Percentiles rank a stretch among this genome's conserved stretches.
phyloP scores from a whole-genome alignment of 2,888 invertebrate genomes.

The Polymixis lichenea region DNA sequence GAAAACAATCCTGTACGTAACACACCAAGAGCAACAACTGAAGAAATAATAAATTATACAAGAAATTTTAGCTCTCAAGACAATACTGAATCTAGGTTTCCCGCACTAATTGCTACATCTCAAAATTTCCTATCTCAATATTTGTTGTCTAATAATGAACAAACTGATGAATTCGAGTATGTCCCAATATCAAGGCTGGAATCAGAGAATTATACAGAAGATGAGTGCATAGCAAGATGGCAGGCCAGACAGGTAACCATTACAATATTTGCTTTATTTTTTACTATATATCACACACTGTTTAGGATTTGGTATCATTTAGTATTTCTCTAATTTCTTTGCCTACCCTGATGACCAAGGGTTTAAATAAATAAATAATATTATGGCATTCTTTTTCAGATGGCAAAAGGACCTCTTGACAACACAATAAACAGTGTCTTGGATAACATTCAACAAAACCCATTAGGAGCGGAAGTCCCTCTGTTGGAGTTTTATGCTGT shows the following conservation, averaged over 20 bases:
- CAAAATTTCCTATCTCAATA: slow-evolving; percentile 8
- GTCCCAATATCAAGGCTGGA: slow-evolving; percentile 75
- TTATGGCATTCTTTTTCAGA: slow-evolving; percentile 79
- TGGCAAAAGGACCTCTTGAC: slow-evolving; percentile 92
- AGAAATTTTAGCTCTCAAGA: slow-evolving; percentile 70
- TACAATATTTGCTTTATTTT: background rate
- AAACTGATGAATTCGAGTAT: slow-evolving; percentile 62
- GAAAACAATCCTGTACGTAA: slow-evolving; percentile 66
- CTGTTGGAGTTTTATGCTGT: slow-evolving; percentile 83
- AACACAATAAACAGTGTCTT: slow-evolving; percentile 93
- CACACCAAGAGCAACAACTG: slow-evolving; percentile 33
- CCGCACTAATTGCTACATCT: slow-evolving; percentile 34
- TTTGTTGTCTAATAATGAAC: slow-evolving; percentile 58
- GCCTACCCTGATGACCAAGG: background rate
- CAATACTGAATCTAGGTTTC: slow-evolving; percentile 47
- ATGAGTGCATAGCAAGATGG: slow-evolving; percentile 90
- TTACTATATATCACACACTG: background rate
- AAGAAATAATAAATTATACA: slow-evolving; percentile 5
- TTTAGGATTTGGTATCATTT: background rate
- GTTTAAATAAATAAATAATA: background rate
- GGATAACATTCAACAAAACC: slow-evolving; percentile 90
- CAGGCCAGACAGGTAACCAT: slow-evolving; percentile 91
- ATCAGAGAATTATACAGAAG: slow-evolving; percentile 77
- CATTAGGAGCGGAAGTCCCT: slow-evolving; percentile 82
- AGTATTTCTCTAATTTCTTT: too few species aligned